Evolutionary conservation across 2,113 vertebrate genomes (phyloP).

Genomic region (Cephalopholis sonnerati): DNA sequence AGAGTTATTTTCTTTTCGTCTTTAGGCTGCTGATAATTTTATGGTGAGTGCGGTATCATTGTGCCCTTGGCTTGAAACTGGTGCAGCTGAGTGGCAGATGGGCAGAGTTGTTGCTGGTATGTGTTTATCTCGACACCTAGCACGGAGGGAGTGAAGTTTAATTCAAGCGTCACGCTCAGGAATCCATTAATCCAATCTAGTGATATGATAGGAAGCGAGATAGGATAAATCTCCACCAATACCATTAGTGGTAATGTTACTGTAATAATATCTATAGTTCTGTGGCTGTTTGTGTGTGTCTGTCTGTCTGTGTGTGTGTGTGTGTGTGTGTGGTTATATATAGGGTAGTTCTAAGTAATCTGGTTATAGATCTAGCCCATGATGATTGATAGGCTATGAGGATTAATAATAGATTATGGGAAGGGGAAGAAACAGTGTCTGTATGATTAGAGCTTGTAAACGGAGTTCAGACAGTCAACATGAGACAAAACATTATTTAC

Average conservation of each 20-base stretch:
- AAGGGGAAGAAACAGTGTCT: conserved; percentile 24
- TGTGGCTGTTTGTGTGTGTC: conserved; percentile 25
- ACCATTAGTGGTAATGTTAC: conserved; percentile 66
- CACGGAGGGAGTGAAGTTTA: conserved; percentile 66
- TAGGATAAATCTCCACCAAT: conserved; percentile 73
- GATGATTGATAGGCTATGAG: conserved; percentile 62
- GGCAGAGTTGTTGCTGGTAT: conserved; percentile 58
- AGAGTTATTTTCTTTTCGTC: conserved; percentile 44
- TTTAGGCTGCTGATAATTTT: conserved; percentile 31
- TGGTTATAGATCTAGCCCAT: conserved; percentile 64
- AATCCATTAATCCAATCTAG: conserved; percentile 80
- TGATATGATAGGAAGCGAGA: conserved; percentile 76
- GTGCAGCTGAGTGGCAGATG: conserved; percentile 74
- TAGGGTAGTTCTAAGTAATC: conserved; percentile 66
- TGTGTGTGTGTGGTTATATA: conserved; percentile 20
- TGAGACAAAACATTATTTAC: conserved; percentile 1
- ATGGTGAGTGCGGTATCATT: conserved; percentile 28
- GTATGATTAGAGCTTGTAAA: conserved; percentile 47
- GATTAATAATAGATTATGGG: conserved; percentile 46
- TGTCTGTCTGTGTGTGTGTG: conserved; percentile 19
- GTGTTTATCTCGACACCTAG: conserved; percentile 70
- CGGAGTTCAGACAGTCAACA: not conserved
- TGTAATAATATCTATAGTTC: conserved; percentile 67
- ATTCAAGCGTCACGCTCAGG: conserved; percentile 72
- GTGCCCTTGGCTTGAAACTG: conserved; percentile 48